These are phyloP conservation scores for Theocolax elegans DNA, from an alignment of 1,140 invertebrate genomes.

Conservation along the genomic window DNA sequence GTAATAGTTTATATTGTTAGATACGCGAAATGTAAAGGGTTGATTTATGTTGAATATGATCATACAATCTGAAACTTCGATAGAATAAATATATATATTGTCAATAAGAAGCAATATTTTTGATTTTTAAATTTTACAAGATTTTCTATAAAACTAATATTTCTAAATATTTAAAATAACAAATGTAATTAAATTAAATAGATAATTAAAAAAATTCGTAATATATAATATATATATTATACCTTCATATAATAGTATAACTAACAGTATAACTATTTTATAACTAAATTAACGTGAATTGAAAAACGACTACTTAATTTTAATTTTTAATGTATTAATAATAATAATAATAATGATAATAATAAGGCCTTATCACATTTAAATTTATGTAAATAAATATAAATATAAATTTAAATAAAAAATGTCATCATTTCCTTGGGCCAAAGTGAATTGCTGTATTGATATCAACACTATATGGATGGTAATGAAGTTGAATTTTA, in stretches of 20 bases:
- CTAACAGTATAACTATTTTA: constrained; percentile 29
- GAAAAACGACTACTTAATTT: constrained; percentile 20
- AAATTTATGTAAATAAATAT: constrained; percentile 22
- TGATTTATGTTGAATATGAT: constrained; percentile 28
- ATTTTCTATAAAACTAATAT: constrained; percentile 27
- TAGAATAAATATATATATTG: constrained; percentile 25
- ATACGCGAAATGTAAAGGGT: constrained; percentile 19
- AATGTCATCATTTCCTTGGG: constrained; percentile 20
- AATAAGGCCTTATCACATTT: constrained; percentile 30
- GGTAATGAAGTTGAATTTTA: not conserved
- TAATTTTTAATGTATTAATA: too few species aligned
- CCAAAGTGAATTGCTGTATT: constrained; percentile 23
- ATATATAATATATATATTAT: constrained; percentile 33
- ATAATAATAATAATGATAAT: too few species aligned
- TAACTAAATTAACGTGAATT: constrained; percentile 30
- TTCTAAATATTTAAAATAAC: constrained; percentile 36
- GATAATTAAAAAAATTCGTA: constrained; percentile 34
- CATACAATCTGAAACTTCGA: constrained; percentile 10
- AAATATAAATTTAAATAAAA: constrained; percentile 19
- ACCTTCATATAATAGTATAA: constrained; percentile 24
- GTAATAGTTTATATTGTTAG: constrained; percentile 27
- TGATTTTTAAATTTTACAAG: constrained; percentile 24
- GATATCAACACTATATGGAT: not conserved
- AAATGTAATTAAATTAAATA: constrained; percentile 18
- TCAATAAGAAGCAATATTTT: constrained; percentile 33